Evolutionary conservation across 2,888 invertebrate species (phyloP).

Genomic region (Callyntrura guangdongensis): DNA sequence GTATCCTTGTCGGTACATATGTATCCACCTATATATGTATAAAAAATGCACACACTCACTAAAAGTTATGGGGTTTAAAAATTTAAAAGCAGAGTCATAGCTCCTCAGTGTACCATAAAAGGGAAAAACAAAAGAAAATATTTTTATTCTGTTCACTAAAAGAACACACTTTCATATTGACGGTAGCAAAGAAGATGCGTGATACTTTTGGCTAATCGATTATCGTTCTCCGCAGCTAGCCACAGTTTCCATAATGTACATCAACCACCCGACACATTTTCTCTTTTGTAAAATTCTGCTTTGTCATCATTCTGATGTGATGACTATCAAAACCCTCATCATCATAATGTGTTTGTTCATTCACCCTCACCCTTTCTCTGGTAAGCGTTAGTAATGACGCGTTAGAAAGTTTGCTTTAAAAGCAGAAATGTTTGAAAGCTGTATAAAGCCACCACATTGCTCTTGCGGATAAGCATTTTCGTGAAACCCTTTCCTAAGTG

Average conservation of each 20-base stretch:
- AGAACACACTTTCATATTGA: not conserved
- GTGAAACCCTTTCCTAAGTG: no score
- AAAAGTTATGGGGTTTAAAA: no score
- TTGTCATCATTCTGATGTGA: slow-evolving; percentile 18
- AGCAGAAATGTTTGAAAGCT: slow-evolving; percentile 1
- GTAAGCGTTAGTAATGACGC: slow-evolving; percentile 3
- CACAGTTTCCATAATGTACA: not conserved
- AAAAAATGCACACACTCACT: no score
- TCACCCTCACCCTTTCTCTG: slow-evolving; percentile 28
- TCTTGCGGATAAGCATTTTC: no score
- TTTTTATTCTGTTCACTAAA: not conserved
- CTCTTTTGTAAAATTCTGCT: slow-evolving; percentile 20
- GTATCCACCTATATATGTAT: no score
- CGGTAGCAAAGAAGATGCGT: not conserved
- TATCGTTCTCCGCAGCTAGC: not conserved
- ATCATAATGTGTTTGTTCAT: not conserved
- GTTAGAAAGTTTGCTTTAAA: not conserved
- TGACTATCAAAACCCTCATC: slow-evolving; percentile 24
- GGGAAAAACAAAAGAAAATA: not conserved
- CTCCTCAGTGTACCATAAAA: not conserved
- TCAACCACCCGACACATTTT: slow-evolving; percentile 10
- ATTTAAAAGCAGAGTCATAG: not conserved
- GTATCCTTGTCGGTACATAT: no score
- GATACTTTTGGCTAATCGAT: slow-evolving; percentile 44
- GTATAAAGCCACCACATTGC: no score